Evolutionary conservation across 2,113 vertebrate genomes (phyloP).

Genomic region (Ginglymostoma cirratum): DNA sequence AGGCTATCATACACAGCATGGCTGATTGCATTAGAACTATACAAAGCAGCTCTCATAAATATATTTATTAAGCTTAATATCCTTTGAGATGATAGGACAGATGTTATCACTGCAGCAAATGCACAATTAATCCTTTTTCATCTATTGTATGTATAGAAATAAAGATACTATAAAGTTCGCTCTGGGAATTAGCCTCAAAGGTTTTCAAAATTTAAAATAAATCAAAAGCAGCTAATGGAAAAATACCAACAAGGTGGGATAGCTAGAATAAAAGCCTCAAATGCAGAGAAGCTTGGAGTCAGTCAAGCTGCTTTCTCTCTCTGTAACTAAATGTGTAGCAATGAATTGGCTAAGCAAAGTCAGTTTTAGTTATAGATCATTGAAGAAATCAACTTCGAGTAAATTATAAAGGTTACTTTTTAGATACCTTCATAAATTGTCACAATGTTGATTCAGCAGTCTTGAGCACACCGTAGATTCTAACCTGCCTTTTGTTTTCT

Average conservation of each 20-base stretch:
- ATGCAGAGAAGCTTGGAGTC: background rate
- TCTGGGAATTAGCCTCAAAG: constrained; percentile 34
- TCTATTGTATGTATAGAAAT: constrained; percentile 47
- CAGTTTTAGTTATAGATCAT: background rate
- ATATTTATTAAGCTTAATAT: constrained; percentile 89
- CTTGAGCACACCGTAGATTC: background rate
- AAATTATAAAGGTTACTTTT: background rate
- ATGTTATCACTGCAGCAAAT: constrained; percentile 54
- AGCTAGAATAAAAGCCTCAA: background rate
- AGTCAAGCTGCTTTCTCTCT: background rate
- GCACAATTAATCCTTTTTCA: constrained; percentile 53
- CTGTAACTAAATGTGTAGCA: background rate
- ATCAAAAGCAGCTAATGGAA: constrained; percentile 35
- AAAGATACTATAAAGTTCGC: constrained; percentile 41
- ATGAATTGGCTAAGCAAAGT: background rate
- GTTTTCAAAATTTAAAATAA: constrained; percentile 36
- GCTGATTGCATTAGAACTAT: constrained; percentile 84
- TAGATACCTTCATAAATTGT: background rate
- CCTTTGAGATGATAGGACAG: constrained; percentile 65
- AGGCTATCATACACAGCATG: constrained; percentile 78
- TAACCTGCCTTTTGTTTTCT: background rate
- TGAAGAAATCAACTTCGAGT: background rate
- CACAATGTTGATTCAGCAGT: background rate
- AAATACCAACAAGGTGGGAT: constrained; percentile 11
- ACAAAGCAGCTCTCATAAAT: constrained; percentile 86